Evolutionary conservation across 2,888 invertebrate genomes (phyloP), one percentile per base, ranked within the genome.

Genomic region (Trachelus iudaicus): DNA sequence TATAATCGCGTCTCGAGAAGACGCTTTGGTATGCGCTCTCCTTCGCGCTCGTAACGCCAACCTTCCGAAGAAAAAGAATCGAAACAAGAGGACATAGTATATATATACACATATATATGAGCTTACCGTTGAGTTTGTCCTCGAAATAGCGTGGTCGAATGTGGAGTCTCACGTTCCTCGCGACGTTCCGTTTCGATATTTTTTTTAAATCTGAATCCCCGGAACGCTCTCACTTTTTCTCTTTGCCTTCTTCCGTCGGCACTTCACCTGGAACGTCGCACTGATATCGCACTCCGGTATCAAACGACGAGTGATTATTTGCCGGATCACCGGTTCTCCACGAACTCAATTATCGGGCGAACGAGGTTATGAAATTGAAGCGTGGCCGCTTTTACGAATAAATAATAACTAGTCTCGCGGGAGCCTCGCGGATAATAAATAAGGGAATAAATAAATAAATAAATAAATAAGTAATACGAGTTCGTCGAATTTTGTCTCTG

Each of bases 121-220:
- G 79, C 85, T 85, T 79, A 85, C 87, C 86, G 79, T 76, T 79
- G 78, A 75, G 81, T 82, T 79, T 80, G 83, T 79, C 87, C 89
- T 88, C 87, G 86, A 89, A 89, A 89, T 89, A 89, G 87, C 82
- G 78, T 81, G 80, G 84, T 56, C 56, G 56, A 56, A 56, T 23
- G 56, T 23, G 23, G 56, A 23, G 56, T 15, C 56, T 56, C 84
- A 80, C 76, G 81, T 83, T 85, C 83, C 79, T 80, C 78, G 78
- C 68, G 33, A 56, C 31, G 31, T 34, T 56, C 56, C 56, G 56
- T 56, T 56, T 23, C 56, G 56, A 56, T 56, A 56, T 56, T 56
- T 56, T 23, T 23, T 40, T 6, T 1, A 3, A 35, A 9, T 81
- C 79, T 69, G 78, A 78, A 77, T 80, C 78, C 78, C 75, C 69